Evolutionary conservation across 2,888 invertebrate genomes (phyloP).

Genomic region (Flabesymbios commensalis): DNA sequence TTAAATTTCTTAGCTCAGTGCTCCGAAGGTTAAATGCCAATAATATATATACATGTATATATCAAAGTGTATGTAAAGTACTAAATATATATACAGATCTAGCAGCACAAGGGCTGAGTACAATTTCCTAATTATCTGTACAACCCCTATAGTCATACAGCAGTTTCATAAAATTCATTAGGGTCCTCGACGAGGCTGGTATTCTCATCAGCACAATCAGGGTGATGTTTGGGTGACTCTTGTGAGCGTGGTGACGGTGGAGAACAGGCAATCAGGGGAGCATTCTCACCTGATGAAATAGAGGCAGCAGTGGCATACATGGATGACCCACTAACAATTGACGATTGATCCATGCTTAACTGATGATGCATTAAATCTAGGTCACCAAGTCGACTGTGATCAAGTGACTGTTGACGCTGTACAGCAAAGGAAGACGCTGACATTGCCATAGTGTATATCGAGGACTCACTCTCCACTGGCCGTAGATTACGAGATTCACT

Average conservation of each 20-base stretch:
- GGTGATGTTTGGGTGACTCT: too few species aligned
- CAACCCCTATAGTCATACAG: too few species aligned
- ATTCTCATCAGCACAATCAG: too few species aligned
- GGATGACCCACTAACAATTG: slow-evolving; percentile 32
- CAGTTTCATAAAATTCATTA: too few species aligned
- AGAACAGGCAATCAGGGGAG: slow-evolving; percentile 4
- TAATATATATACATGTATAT: too few species aligned
- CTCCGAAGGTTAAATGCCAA: too few species aligned
- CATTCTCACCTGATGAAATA: slow-evolving; percentile 24
- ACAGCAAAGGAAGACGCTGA: slow-evolving; percentile 27
- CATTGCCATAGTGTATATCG: slow-evolving; percentile 31
- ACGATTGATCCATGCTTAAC: slow-evolving; percentile 28
- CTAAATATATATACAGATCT: too few species aligned
- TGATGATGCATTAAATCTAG: slow-evolving; percentile 11
- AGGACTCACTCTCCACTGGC: slow-evolving; percentile 23
- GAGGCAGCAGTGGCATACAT: slow-evolving; percentile 32
- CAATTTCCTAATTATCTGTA: too few species aligned
- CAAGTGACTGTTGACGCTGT: slow-evolving; percentile 16
- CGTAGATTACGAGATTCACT: slow-evolving; percentile 13
- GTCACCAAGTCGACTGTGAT: slow-evolving; percentile 6
- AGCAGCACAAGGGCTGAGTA: too few species aligned
- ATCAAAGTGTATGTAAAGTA: too few species aligned
- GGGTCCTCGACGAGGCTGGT: too few species aligned
- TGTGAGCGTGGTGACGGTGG: slow-evolving; percentile 11
- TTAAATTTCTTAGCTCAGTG: too few species aligned